Base-by-base conservation (phyloP, 2,797 vertebrate species). In the Chloroceryle inda region DNA sequence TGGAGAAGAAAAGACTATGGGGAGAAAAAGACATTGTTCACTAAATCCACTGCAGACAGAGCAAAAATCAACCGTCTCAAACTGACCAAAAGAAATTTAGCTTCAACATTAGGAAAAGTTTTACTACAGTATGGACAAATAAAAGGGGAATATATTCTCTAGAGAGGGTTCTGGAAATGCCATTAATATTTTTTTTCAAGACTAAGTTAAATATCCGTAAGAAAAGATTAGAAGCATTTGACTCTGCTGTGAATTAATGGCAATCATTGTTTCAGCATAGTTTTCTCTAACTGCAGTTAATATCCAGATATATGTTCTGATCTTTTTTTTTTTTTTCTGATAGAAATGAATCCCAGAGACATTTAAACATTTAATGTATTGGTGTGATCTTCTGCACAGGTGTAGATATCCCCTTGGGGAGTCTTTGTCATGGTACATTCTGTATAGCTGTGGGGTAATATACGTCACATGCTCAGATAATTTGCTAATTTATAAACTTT, bases 401-500 rank as follows among this genome's bases (percentile, higher is more conserved):
- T 88, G 73, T 75, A 69, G 88, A 69, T 86, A 94, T 6, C 40
- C 52, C 82, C 93, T 88, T 52, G 44, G 89, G 66, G 88, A 83
- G 50, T 50, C 80, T 78, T 59, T 91, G 87, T 85, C 61, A 53
- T 33, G 27, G 75, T 73, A 42, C 38, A 31, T 33, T 92, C 81
- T 68, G 13, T 37, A 49, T 33, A 71, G 78, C 35, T 85, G 35
- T 38, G 45, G 56, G 49, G 56, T 49, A 94, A 73, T 40, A 29
- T 81, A 80, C n/a, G 82, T 88, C 81, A 89, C 52, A 24, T 35
- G 55, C 73, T 88, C 82, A 55, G 62, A 42, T 94, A 62, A 89
- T 95, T 58, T 85, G 52, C 79, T 90, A 33, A 84, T 92, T 91
- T 94, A 84, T 71, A 84, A 83, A 93, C 42, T 71, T 93, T 56